Evolutionary conservation across 1,140 invertebrate species (phyloP).

Genomic region (Ceratina calcarata): DNA sequence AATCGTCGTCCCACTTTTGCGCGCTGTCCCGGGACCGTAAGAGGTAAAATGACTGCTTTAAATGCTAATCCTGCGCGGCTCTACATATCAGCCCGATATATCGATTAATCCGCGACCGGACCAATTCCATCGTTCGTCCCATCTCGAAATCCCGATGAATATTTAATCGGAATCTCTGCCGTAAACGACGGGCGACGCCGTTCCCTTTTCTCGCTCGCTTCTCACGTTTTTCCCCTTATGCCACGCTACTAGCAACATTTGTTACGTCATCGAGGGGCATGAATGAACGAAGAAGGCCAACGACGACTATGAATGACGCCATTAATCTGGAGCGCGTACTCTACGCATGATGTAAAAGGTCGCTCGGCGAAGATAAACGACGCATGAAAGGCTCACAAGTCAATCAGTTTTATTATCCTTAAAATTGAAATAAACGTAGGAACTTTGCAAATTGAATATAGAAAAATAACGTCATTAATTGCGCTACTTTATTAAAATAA

Average conservation of each 20-base stretch:
- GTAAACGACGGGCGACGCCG: too few relatives aligned
- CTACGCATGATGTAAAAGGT: constrained; percentile 16
- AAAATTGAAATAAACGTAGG: too few relatives aligned
- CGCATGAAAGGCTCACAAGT: too few relatives aligned
- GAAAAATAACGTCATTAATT: too few relatives aligned
- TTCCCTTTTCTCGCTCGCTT: neutral
- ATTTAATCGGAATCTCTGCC: neutral
- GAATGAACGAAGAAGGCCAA: constrained; percentile 34
- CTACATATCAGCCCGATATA: constrained; percentile 3
- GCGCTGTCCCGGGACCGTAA: constrained; percentile 15
- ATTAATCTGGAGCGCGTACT: constrained; percentile 29
- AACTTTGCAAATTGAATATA: too few relatives aligned
- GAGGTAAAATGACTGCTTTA: constrained; percentile 52
- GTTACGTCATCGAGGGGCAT: constrained; percentile 31
- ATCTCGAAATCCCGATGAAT: neutral
- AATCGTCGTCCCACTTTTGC: constrained; percentile 15
- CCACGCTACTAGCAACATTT: neutral
- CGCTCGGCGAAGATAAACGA: neutral
- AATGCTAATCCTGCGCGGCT: constrained; percentile 46
- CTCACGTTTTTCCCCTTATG: neutral
- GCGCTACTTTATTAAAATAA: too few relatives aligned
- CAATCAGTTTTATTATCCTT: too few relatives aligned
- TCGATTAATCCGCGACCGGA: neutral
- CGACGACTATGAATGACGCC: constrained; percentile 23
- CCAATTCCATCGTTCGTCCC: constrained; percentile 18